Evolutionary conservation across 1,140 invertebrate genomes (phyloP).

Genomic region (Drosophila aff.): DNA sequence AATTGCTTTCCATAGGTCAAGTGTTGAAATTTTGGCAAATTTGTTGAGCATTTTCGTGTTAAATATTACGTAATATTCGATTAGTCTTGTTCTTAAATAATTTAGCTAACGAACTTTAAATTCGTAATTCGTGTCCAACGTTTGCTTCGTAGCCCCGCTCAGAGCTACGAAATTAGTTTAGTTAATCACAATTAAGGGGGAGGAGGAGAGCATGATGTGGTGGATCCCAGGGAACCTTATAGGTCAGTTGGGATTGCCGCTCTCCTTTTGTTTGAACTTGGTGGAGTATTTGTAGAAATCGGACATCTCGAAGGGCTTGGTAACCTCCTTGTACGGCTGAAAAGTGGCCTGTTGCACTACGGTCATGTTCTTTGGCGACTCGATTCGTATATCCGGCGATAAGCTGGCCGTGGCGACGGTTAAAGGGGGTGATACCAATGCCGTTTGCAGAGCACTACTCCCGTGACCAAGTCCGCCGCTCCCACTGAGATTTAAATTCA

Average conservation of each 20-base stretch:
- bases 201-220: not conserved
- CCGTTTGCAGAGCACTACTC: slow-evolving; percentile 48
- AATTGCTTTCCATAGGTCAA: slow-evolving; percentile 18
- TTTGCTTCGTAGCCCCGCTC: slow-evolving; percentile 18
- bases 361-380: slow-evolving; percentile 92
- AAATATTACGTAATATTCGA: slow-evolving; percentile 14
- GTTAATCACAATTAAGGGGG: slow-evolving; percentile 54
- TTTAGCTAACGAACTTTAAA: slow-evolving; percentile 35
- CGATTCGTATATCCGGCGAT: slow-evolving; percentile 87
- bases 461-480: slow-evolving; percentile 27
- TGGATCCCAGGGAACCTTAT: slow-evolving; percentile 16
- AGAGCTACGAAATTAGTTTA: slow-evolving; percentile 27
- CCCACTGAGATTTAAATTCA: slow-evolving; percentile 26
- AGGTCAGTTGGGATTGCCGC: slow-evolving; percentile 65
- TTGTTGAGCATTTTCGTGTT: slow-evolving; percentile 27
- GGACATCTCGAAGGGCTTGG: slow-evolving; percentile 98
- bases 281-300: slow-evolving; percentile 99
- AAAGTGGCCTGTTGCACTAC: slow-evolving; percentile 94
- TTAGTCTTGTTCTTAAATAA: slow-evolving; percentile 30
- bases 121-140: slow-evolving; percentile 20
- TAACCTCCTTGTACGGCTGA: slow-evolving; percentile 96
- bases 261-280: slow-evolving; percentile 91
- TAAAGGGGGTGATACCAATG: slow-evolving; percentile 59
- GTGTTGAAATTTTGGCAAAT: slow-evolving; percentile 22
- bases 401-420: slow-evolving; percentile 75